phyloP scores from a whole-genome alignment of 2,888 invertebrate genomes.

The Neocrepidodera transversa region DNA sequence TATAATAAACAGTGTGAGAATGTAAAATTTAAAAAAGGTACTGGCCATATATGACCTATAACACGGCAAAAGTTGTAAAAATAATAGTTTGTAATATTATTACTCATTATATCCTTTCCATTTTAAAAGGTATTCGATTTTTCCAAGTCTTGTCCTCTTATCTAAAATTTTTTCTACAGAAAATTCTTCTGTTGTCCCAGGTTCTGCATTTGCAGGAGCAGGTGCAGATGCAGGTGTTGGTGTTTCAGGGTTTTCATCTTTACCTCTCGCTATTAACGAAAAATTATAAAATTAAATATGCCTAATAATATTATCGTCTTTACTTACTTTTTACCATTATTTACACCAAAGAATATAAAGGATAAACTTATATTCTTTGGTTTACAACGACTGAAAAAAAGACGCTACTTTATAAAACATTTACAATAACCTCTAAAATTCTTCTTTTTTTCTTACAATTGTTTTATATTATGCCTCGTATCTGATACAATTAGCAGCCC shows the following conservation, averaged over 20 bases:
- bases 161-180: constrained; percentile 80
- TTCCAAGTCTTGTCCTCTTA: constrained; percentile 71
- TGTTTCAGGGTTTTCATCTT: constrained; percentile 21
- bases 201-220: constrained; percentile 9
- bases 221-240: too few species aligned
- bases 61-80: too few species aligned
- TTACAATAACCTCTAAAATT: too few species aligned
- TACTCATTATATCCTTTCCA: constrained; percentile 74
- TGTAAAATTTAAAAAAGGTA: too few species aligned
- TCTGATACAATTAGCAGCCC: too few species aligned
- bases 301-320: neutral
- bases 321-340: constrained; percentile 29
- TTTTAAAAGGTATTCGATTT: constrained; percentile 71
- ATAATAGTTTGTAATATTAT: constrained; percentile 48
- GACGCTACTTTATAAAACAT: too few species aligned
- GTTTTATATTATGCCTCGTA: too few species aligned
- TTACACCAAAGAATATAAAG: neutral
- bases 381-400: too few species aligned
- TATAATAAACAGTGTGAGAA: too few species aligned
- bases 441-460: too few species aligned
- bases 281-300: neutral
- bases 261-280: constrained; percentile 24
- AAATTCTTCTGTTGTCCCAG: constrained; percentile 66
- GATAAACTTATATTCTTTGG: too few species aligned
- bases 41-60: too few species aligned